These are phyloP conservation scores for Hystrix brachyura DNA, from an alignment of 2,113 vertebrate species.

Conservation along the genomic window DNA sequence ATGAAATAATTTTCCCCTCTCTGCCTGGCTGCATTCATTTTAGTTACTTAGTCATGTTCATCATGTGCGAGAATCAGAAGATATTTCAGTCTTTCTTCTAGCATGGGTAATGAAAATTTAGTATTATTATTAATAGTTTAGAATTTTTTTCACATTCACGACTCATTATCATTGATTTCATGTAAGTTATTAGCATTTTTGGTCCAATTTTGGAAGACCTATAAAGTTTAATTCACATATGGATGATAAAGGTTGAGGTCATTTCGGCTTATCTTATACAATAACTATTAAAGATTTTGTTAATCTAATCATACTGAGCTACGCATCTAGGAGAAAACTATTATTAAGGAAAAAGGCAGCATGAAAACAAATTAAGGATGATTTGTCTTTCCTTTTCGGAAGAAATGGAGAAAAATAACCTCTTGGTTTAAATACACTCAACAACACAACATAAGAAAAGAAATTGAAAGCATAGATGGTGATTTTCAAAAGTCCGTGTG, in stretches of 20 bases:
- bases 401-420: neutral
- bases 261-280: constrained; percentile 1
- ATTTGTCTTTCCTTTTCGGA: neutral
- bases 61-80: constrained; percentile 8
- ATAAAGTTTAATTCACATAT: neutral
- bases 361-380: neutral
- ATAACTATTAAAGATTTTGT: neutral
- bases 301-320: neutral
- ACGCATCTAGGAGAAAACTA: neutral
- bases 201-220: neutral
- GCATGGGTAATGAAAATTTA: constrained; percentile 26
- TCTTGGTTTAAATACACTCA: constrained; percentile 22
- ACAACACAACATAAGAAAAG: neutral
- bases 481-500: neutral
- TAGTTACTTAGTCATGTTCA: neutral
- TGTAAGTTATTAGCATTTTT: constrained; percentile 3
- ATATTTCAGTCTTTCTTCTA: neutral
- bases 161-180: neutral
- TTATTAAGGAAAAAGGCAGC: neutral
- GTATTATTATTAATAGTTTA: neutral
- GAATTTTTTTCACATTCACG: constrained; percentile 29
- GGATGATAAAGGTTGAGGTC: neutral
- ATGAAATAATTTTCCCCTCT: neutral
- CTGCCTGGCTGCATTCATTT: neutral
- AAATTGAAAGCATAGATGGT: neutral